Evolutionary conservation across 2,113 vertebrate species (phyloP).

Genomic region (Anser cygnoides): DNA sequence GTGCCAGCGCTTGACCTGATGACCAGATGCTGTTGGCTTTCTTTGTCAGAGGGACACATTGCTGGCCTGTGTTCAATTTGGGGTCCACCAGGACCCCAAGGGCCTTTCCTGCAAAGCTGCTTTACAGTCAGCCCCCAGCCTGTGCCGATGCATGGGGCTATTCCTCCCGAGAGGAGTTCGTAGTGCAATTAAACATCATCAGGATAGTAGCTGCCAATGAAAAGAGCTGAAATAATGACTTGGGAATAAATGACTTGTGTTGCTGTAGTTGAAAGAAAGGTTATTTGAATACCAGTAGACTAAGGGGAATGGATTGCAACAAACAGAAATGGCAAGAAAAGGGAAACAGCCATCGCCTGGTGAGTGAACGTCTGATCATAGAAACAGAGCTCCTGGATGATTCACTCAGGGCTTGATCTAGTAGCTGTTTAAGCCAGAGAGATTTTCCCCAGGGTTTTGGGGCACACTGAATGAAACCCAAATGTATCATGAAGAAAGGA

Average conservation of each 20-base stretch:
- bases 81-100: neutral
- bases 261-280: constrained; percentile 46
- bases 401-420: neutral
- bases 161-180: neutral
- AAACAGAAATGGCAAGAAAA: constrained; percentile 36
- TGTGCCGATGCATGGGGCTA: neutral
- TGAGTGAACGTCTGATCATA: neutral
- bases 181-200: neutral
- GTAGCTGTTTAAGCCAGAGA: neutral
- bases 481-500: neutral
- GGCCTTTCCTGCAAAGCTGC: neutral
- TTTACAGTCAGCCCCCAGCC: neutral
- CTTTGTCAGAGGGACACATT: neutral
- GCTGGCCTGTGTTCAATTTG: neutral
- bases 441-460: neutral
- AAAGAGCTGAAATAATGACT: constrained; percentile 14
- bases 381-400: constrained; percentile 1
- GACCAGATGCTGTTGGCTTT: neutral
- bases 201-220: neutral
- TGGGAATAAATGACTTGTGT: constrained; percentile 25
- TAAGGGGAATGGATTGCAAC: neutral
- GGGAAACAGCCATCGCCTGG: neutral
- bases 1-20: neutral
- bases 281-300: constrained; percentile 41
- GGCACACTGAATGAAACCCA: neutral